Evolutionary conservation across 2,888 invertebrate species (phyloP).

Genomic region (Euphydryas editha): DNA sequence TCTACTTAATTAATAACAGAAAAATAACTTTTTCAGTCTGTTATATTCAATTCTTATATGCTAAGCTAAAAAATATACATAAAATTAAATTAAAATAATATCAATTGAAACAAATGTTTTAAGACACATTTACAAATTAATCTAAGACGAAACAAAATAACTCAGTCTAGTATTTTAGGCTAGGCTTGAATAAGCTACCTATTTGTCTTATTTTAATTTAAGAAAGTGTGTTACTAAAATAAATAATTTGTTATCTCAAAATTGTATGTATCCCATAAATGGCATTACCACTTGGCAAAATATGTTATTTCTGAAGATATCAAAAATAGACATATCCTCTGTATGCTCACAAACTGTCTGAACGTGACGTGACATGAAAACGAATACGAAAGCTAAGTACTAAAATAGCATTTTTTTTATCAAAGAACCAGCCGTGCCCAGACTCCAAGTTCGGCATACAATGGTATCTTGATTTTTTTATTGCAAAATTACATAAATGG

Average conservation of each 20-base stretch:
- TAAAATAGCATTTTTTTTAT: slow-evolving; percentile 38
- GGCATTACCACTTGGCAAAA: background rate
- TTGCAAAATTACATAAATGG: slow-evolving; percentile 34
- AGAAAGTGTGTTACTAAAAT: background rate
- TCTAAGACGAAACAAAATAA: too few relatives aligned
- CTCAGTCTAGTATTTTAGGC: too few relatives aligned
- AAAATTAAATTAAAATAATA: too few relatives aligned
- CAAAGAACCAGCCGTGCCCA: slow-evolving; percentile 29
- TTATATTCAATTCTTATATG: too few relatives aligned
- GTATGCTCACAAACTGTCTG: background rate
- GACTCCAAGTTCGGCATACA: slow-evolving; percentile 38
- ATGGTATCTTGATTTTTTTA: slow-evolving; percentile 43
- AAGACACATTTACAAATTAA: too few relatives aligned
- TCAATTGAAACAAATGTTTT: too few relatives aligned
- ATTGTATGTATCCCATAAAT: background rate
- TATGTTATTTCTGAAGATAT: background rate
- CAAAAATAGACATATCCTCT: background rate
- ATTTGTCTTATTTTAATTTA: background rate
- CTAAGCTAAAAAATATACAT: too few relatives aligned
- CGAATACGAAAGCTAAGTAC: slow-evolving; percentile 34
- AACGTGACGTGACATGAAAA: slow-evolving; percentile 38
- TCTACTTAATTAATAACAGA: too few relatives aligned
- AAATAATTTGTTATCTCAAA: background rate
- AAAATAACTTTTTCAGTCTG: too few relatives aligned
- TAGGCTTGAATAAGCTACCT: too few relatives aligned